A percentile compares a stretch with the other conserved stretches of the same genome.
Conservation (phyloP, 2,888 invertebrate species). For the Lasioglossum oenotherae region DNA sequence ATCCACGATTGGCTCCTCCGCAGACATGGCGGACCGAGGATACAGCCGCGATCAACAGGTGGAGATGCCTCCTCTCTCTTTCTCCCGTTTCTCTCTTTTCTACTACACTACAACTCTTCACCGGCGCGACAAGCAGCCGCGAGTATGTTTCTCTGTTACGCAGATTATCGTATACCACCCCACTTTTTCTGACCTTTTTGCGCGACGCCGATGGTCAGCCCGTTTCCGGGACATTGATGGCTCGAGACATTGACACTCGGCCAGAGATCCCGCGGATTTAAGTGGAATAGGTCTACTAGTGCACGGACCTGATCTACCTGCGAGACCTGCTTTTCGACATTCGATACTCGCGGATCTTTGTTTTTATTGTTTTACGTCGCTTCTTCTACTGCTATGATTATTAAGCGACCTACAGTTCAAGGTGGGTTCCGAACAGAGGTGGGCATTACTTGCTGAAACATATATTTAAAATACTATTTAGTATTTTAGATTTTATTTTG, state of each 20-base stretch:
- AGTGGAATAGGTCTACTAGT: conserved; percentile 15
- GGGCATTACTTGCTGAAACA: too few species aligned
- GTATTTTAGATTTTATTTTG: too few species aligned
- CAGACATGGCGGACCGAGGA: conserved; percentile 80
- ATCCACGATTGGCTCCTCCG: conserved; percentile 77
- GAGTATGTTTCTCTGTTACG: conserved; percentile 53
- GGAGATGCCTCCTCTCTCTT: conserved; percentile 64
- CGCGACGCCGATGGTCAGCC: conserved; percentile 48
- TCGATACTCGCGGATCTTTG: background rate
- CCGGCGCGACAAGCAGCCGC: conserved; percentile 23
- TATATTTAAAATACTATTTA: too few species aligned
- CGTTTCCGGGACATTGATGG: conserved; percentile 52
- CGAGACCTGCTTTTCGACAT: background rate
- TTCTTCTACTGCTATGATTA: too few species aligned
- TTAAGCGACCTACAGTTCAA: too few species aligned
- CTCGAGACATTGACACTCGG: conserved; percentile 36
- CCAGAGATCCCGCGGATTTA: conserved; percentile 13
- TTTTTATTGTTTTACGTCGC: too few species aligned
- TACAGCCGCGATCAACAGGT: conserved; percentile 80
- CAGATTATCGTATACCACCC: conserved; percentile 70
- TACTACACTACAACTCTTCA: background rate
- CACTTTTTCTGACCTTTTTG: conserved; percentile 62
- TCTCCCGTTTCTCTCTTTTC: conserved; percentile 3
- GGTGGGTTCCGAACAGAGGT: too few species aligned
- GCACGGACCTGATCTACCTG: background rate